Evolutionary conservation across 1,140 invertebrate species (phyloP).

Genomic region (Drosophila pachea): DNA sequence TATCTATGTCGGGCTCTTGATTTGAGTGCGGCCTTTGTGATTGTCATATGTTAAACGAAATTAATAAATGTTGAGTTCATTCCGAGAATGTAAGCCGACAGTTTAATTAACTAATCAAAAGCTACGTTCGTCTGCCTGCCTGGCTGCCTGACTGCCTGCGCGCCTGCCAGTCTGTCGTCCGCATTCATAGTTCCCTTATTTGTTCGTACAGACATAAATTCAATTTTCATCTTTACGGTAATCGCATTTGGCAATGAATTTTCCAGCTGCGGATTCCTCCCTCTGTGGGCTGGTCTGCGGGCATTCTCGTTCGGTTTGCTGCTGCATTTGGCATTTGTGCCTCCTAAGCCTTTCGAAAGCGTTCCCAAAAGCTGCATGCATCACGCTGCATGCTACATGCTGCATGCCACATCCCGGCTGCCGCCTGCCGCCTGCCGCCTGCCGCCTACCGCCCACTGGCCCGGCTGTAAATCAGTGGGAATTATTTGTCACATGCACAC

Average conservation of each 20-base stretch:
- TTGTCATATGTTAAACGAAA: conserved; percentile 53
- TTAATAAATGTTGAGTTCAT: conserved; percentile 73
- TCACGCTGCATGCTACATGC: conserved; percentile 5
- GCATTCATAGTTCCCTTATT: conserved; percentile 30
- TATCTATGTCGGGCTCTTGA: conserved; percentile 41
- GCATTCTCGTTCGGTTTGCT: conserved; percentile 5
- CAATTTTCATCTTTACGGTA: conserved; percentile 63
- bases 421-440: not conserved
- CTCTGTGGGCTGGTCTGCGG: conserved; percentile 1
- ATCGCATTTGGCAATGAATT: conserved; percentile 49
- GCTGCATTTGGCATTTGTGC: conserved; percentile 42
- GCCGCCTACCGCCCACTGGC: not conserved
- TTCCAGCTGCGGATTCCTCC: conserved; percentile 7
- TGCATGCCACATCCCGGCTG: too few relatives aligned
- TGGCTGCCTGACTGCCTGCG: too few relatives aligned
- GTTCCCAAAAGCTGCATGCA: conserved; percentile 25
- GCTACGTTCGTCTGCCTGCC: conserved; percentile 10
- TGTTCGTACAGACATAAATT: conserved; percentile 57
- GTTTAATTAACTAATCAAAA: conserved; percentile 75
- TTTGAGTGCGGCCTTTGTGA: conserved; percentile 18
- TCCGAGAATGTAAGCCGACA: conserved; percentile 46
- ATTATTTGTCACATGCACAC: conserved; percentile 67
- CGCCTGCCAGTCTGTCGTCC: not conserved
- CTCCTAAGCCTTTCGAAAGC: conserved; percentile 37
- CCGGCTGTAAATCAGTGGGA: conserved; percentile 63